phyloP scores from a whole-genome alignment of 2,888 invertebrate genomes.

The Melieria crassipennis region DNA sequence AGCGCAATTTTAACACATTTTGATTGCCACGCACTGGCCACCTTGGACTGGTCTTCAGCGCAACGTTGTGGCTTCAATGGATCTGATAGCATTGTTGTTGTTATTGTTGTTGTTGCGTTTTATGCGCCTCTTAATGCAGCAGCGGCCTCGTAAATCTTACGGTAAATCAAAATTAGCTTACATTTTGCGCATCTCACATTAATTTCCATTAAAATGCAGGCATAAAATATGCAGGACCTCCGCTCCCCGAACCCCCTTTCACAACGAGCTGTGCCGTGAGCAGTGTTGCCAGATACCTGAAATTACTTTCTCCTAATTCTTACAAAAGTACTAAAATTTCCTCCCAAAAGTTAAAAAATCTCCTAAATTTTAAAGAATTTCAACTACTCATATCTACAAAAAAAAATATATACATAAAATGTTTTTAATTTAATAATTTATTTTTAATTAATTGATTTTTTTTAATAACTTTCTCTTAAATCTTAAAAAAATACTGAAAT shows the following conservation, averaged over 20 bases:
- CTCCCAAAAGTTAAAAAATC: no score
- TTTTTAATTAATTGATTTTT: no score
- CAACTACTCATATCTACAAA: no score
- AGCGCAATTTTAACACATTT: slow-evolving; percentile 26
- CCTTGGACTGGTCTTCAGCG: no score
- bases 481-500: no score
- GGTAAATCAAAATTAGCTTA: slow-evolving; percentile 36
- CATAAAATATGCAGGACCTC: slow-evolving; percentile 58
- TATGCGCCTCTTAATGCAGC: slow-evolving; percentile 20
- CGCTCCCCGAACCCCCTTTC: slow-evolving; percentile 37
- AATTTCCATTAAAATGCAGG: slow-evolving; percentile 63
- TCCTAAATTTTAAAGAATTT: no score
- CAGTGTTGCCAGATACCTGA: no score
- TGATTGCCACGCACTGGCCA: not conserved
- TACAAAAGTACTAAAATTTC: no score
- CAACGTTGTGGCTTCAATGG: not conserved
- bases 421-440: no score
- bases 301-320: no score
- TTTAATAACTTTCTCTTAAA: no score
- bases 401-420: no score
- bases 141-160: slow-evolving; percentile 31
- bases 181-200: slow-evolving; percentile 86
- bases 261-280: not conserved
- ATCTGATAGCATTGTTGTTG: not conserved
- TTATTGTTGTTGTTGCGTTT: not conserved